Conservation (phyloP, 1,140 invertebrate genomes). For the Eurosta solidaginis region DNA sequence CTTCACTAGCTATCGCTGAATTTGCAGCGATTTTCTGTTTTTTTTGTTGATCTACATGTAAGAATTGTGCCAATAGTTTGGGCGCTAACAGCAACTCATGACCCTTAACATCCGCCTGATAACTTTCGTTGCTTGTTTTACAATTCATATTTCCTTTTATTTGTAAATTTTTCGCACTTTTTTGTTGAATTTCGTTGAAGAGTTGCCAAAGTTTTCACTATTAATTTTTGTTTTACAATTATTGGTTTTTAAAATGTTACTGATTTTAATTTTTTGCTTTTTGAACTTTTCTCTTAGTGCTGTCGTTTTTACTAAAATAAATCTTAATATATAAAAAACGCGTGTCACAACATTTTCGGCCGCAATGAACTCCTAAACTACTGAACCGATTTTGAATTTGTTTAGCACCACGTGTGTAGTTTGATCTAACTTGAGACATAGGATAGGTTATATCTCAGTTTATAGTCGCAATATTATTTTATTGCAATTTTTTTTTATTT, state of each 20-base stretch:
- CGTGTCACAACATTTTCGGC: too few relatives aligned
- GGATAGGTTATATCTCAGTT: too few relatives aligned
- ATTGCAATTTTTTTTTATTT: too few relatives aligned
- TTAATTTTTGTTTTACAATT: not conserved
- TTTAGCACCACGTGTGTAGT: too few relatives aligned
- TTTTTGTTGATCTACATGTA: not conserved
- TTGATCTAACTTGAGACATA: too few relatives aligned
- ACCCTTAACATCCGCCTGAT: not conserved
- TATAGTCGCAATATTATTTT: too few relatives aligned
- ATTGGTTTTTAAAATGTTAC: too few relatives aligned
- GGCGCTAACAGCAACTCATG: not conserved
- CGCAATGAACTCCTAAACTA: too few relatives aligned
- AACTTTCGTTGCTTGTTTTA: not conserved
- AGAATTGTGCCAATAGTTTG: not conserved
- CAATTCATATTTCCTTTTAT: slow-evolving; percentile 17
- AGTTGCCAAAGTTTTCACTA: not conserved
- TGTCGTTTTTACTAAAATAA: too few relatives aligned
- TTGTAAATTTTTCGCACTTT: not conserved
- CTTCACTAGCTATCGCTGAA: not conserved
- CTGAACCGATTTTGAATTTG: too few relatives aligned
- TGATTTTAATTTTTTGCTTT: not conserved
- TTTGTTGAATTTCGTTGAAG: not conserved
- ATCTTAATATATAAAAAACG: too few relatives aligned
- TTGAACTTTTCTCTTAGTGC: too few relatives aligned
- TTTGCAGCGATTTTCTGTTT: not conserved